Conservation (phyloP, 2,888 invertebrate species). For the Elmis aenea region DNA sequence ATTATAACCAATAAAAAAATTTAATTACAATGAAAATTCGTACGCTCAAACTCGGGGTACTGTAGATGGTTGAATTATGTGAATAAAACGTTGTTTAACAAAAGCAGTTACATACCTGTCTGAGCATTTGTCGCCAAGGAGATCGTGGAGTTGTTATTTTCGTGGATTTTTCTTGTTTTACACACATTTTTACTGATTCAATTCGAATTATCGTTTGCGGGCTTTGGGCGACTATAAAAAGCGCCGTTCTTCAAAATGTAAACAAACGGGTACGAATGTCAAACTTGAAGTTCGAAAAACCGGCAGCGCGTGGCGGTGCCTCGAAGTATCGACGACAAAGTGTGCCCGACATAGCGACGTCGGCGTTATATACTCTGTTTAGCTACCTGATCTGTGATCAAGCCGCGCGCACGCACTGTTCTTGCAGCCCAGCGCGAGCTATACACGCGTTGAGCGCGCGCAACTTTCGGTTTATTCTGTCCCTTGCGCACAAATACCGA, state of each 20-base stretch:
- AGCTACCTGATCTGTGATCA: constrained; percentile 16
- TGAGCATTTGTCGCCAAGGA: constrained; percentile 54
- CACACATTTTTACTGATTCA: constrained; percentile 55
- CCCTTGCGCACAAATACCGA: too few species aligned
- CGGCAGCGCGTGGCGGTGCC: constrained; percentile 9
- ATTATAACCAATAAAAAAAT: too few species aligned
- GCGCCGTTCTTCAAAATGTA: too few species aligned
- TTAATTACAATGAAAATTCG: too few species aligned
- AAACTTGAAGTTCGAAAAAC: too few species aligned
- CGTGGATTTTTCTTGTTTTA: constrained; percentile 50
- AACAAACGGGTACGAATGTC: constrained; percentile 2
- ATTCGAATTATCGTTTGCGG: constrained; percentile 1
- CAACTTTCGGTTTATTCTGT: too few species aligned
- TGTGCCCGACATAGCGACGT: constrained; percentile 35
- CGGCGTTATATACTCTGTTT: constrained; percentile 35
- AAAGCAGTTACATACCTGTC: constrained; percentile 49
- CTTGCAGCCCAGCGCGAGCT: constrained; percentile 44
- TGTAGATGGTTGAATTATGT: too few species aligned
- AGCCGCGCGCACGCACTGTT: constrained; percentile 19
- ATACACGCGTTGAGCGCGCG: constrained; percentile 43
- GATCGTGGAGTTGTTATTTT: constrained; percentile 45
- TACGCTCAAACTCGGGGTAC: too few species aligned
- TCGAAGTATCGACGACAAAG: constrained; percentile 22
- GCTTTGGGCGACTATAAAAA: constrained; percentile 5
- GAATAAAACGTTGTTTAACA: too few species aligned